These are phyloP conservation scores for Alexandromys fortis DNA, from an alignment of 2,113 vertebrate species.

Conservation along the genomic window DNA sequence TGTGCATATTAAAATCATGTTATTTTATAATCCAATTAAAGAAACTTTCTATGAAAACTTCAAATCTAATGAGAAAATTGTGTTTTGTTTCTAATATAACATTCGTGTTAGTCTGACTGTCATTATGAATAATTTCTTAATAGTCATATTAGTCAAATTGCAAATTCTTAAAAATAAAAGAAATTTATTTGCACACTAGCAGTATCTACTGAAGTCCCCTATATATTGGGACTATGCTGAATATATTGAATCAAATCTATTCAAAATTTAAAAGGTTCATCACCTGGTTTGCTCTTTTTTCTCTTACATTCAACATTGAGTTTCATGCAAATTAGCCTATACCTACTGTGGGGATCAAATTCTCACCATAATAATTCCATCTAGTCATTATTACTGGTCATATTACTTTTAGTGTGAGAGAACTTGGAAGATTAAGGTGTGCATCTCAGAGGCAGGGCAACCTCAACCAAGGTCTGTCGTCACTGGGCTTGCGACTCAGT, in stretches of 20 bases:
- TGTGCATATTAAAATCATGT: neutral
- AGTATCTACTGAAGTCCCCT: neutral
- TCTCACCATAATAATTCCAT: neutral
- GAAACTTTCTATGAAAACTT: neutral
- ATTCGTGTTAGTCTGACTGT: neutral
- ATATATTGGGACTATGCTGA: neutral
- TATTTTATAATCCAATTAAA: constrained; percentile 15
- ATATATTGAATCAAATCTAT: neutral
- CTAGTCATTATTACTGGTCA: neutral
- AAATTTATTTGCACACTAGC: neutral
- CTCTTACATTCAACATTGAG: neutral
- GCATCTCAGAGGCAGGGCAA: rapidly evolving
- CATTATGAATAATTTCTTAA: neutral
- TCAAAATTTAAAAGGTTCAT: neutral
- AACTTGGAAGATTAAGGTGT: neutral
- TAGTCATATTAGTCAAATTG: neutral
- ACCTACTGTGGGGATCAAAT: neutral
- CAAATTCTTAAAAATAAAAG: constrained; percentile 11
- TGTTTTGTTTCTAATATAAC: neutral
- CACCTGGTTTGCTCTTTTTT: neutral
- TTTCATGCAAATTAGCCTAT: neutral
- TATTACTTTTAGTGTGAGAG: neutral
- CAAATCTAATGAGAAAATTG: neutral
- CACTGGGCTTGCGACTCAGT: neutral
- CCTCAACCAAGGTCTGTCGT: neutral